A percentile compares a stretch with the other conserved stretches of the same genome.
Conservation (phyloP, 2,888 invertebrate genomes). For the Dasysyrphus albostriatus region DNA sequence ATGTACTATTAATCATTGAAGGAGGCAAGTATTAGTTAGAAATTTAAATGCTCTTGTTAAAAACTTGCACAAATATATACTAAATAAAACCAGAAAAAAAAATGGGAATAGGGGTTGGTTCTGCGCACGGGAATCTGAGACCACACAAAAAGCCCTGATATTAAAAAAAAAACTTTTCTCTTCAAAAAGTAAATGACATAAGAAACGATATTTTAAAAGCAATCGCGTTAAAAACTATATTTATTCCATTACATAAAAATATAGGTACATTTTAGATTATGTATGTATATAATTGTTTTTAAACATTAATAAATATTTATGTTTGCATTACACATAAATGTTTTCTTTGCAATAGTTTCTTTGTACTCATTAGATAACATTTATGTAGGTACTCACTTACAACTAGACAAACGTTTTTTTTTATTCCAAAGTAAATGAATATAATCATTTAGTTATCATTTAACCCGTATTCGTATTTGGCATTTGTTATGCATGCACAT, state of each 20-base stretch:
- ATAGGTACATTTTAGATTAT: slow-evolving; percentile 19
- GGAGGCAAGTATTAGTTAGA: too few species aligned
- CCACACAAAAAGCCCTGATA: too few species aligned
- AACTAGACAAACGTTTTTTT: slow-evolving; percentile 34
- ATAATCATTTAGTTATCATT: slow-evolving; percentile 46
- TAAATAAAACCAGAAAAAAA: too few species aligned
- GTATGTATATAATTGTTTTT: not conserved
- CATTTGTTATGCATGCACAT: slow-evolving; percentile 55
- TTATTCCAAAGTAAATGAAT: slow-evolving; percentile 25
- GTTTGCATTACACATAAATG: slow-evolving; percentile 1
- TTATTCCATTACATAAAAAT: slow-evolving; percentile 53
- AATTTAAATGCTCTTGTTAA: too few species aligned
- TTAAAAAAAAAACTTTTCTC: not conserved
- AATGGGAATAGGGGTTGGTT: too few species aligned
- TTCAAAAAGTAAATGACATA: not conserved
- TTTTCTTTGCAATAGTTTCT: slow-evolving; percentile 40
- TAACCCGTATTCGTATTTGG: slow-evolving; percentile 68
- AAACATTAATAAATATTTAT: slow-evolving; percentile 20
- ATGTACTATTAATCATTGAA: too few species aligned
- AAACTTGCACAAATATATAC: too few species aligned
- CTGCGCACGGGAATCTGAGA: too few species aligned
- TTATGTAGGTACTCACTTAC: slow-evolving; percentile 41
- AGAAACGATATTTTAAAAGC: slow-evolving; percentile 1
- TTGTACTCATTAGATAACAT: slow-evolving; percentile 59
- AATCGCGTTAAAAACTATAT: slow-evolving; percentile 12